Evolutionary conservation across 2,888 invertebrate species (phyloP), one percentile per base, ranked within the genome.

Genomic region (Diachrysia chrysitis): DNA sequence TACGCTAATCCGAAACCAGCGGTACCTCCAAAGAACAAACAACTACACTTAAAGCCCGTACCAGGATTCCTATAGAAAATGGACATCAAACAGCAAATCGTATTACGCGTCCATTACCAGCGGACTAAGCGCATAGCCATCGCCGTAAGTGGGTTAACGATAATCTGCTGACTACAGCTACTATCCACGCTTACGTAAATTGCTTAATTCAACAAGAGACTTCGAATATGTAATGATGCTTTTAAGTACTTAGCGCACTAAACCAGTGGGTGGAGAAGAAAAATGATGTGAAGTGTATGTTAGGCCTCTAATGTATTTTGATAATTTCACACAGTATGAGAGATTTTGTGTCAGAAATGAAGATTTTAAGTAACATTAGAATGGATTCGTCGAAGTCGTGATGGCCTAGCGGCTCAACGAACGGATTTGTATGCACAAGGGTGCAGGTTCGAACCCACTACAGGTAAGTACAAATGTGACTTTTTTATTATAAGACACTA

Each of bases 141-240:
- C 69, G 29, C 59, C 21, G 66, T 79, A 81, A 81, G 71, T 79
- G 74, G 74, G 81, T 82, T 82, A 79, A 73, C 78, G 79, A 68
- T 79, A 77, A 80, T 76, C 73, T 67, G 61, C 53, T 35, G 56
- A 23, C 63, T 58, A 63, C 65, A 51, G 48, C 57, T 68, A 66
- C 56, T 73, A 70, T 74, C 74, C 71, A 76, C 80, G 67, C 78
- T 76, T 71, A 78, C 76, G 71, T 60, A 85, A 87, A 87, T 83
- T 80, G 79, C 84, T 83, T 85, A 85, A 86, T 84, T 85, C 78
- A 78, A 82, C 82, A 83, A 82, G 83, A 83, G 82, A 80, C 78
- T 82, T 80, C 60, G 76, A 70, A 81, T 83, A 83, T 73, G 63
- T 88, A 87, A 86, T 86, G 80, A 83, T 57, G 76, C 84, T 86